Conservation (phyloP, 2,888 invertebrate genomes). For the Junonia oenone region DNA sequence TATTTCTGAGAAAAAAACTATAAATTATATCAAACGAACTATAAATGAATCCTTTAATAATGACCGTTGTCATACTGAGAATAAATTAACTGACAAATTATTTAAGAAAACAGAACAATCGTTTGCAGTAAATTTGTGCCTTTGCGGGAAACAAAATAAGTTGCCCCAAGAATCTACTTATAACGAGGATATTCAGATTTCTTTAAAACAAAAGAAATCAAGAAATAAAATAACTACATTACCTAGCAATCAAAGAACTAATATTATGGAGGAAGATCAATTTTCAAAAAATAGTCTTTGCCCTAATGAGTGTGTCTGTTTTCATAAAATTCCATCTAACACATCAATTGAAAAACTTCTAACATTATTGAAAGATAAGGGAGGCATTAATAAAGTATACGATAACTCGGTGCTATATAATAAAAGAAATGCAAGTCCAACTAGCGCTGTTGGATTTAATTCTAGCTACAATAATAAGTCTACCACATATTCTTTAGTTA, state of each 20-base stretch:
- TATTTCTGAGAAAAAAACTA: background rate
- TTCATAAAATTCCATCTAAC: slow-evolving; percentile 59
- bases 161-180: slow-evolving; percentile 20
- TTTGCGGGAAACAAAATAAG: slow-evolving; percentile 44
- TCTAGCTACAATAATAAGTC: slow-evolving; percentile 4
- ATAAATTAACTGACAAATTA: slow-evolving; percentile 22
- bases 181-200: slow-evolving; percentile 22
- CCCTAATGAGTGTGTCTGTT: slow-evolving; percentile 48
- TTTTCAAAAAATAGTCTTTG: slow-evolving; percentile 29
- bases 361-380: slow-evolving; percentile 37
- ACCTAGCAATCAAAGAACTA: slow-evolving; percentile 21
- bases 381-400: slow-evolving; percentile 12
- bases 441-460: background rate
- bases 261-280: slow-evolving; percentile 24
- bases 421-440: background rate
- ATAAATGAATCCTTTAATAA: slow-evolving; percentile 9
- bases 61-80: slow-evolving; percentile 17
- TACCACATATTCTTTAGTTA: background rate
- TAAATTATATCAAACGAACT: slow-evolving; percentile 6
- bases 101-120: slow-evolving; percentile 36
- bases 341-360: slow-evolving; percentile 59
- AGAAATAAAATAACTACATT: slow-evolving; percentile 32
- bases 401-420: slow-evolving; percentile 8
- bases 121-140: slow-evolving; percentile 59
- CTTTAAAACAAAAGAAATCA: slow-evolving; percentile 25